phyloP scores from a whole-genome alignment of 2,888 invertebrate genomes.

The Campoplex nolae region DNA sequence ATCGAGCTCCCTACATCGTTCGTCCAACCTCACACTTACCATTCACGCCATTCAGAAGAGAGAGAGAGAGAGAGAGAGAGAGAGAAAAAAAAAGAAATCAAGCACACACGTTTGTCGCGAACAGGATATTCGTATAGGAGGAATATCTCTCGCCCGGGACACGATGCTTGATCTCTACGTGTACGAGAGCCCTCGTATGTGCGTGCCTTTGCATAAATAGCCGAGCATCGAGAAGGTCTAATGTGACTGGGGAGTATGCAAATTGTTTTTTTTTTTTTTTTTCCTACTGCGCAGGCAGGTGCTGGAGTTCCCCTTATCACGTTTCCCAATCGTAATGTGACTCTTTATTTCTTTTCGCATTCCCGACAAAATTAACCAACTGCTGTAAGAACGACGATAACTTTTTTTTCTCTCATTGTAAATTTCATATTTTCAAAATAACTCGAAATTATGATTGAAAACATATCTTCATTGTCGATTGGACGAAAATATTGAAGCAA shows the following conservation, averaged over 20 bases:
- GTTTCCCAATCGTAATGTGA: constrained; percentile 26
- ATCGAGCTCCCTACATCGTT: constrained; percentile 49
- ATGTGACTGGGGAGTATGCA: constrained; percentile 55
- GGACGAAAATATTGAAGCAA: background rate
- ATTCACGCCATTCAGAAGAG: constrained; percentile 40
- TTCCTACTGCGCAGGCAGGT: constrained; percentile 29
- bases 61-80: background rate
- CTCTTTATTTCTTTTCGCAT: constrained; percentile 6
- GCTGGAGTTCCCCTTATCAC: constrained; percentile 26
- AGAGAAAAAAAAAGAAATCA: constrained; percentile 17
- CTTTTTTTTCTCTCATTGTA: background rate
- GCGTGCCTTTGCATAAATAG: constrained; percentile 64
- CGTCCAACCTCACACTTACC: constrained; percentile 49
- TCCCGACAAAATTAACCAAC: background rate
- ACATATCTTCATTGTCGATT: background rate
- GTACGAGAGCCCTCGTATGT: constrained; percentile 26
- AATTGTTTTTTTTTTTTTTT: constrained; percentile 51
- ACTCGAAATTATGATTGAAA: background rate
- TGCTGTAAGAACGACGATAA: background rate
- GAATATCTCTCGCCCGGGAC: background rate
- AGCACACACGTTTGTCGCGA: constrained; percentile 24
- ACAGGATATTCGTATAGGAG: constrained; percentile 18
- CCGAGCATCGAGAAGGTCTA: constrained; percentile 43
- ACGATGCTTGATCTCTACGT: constrained; percentile 27
- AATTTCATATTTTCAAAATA: background rate